Base-by-base conservation (phyloP, 2,797 vertebrate genomes). In the Alfaro cultratus region DNA sequence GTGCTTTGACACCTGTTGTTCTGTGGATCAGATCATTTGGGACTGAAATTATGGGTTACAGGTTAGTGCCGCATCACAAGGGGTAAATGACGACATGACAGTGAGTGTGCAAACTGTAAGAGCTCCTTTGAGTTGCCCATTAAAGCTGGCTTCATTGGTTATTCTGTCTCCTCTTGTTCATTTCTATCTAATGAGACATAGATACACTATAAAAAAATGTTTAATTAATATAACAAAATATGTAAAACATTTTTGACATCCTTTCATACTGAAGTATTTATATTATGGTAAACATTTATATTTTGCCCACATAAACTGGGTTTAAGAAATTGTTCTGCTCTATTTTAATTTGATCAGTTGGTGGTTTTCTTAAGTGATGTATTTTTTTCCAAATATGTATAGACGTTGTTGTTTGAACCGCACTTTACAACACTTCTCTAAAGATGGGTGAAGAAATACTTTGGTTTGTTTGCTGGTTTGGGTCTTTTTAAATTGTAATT, bases 121-220 rank as follows among this genome's bases (percentile, higher is more conserved):
- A 89, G 90, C 88, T 94, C 87, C 86, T 90, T 90, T 79, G 87
- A 89, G 85, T 90, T 90, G 89, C 91, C 93, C 92, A 95, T 95
- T 95, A 95, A 95, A 94, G 92, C 88, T 89, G 91, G 88, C 87
- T 93, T 95, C 75, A 88, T 95, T 94, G 91, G 93, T 95, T 87
- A 78, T 79, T 62, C 70, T 5, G 91, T 70, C 83, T 94, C 81
- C 72, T 88, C 62, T 76, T 7, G 0, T 80, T 90, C 49, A 80
- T 89, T 89, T 60, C 31, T 76, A 36, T 18, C 53, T 46, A 16
- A 43, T 70, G n/a, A 67, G 26, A 74, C 77, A 34, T 21, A 57
- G n/a, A 60, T 21, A 21, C 13, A 8, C 53, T 39, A 5, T 41
- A 74, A 43, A 43, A 39, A 67, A 1, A 21, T 0, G 3, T 39